Evolutionary conservation across 1,140 invertebrate genomes (phyloP).

Genomic region (Marisa cornuarietis): DNA sequence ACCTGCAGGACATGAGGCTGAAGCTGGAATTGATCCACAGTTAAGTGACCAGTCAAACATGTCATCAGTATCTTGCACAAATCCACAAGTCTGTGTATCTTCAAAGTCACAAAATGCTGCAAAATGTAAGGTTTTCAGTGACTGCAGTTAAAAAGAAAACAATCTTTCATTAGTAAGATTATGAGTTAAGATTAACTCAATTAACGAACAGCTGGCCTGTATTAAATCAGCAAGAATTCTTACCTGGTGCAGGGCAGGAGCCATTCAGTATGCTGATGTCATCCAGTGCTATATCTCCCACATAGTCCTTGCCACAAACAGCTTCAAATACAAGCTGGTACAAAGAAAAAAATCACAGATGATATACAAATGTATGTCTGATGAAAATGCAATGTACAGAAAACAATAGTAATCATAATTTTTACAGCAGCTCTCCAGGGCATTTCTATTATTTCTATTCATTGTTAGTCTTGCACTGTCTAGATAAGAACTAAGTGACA

Average conservation of each 20-base stretch:
- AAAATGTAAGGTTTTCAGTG: no score
- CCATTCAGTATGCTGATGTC: constrained; percentile 50
- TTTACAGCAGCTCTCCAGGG: no score
- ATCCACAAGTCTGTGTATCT: constrained; percentile 73
- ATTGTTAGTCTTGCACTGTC: no score
- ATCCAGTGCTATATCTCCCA: constrained; percentile 56
- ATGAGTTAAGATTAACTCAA: no score
- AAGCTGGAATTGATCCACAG: constrained; percentile 40
- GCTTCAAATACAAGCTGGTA: constrained; percentile 30
- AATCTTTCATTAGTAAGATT: no score
- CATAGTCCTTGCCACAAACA: constrained; percentile 22
- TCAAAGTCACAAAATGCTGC: constrained; percentile 75
- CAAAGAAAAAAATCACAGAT: background rate
- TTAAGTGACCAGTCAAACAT: constrained; percentile 57
- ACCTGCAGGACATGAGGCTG: constrained; percentile 38
- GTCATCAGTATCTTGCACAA: constrained; percentile 75
- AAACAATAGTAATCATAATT: no score
- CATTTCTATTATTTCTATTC: no score
- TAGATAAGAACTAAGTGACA: no score
- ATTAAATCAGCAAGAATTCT: constrained; percentile 9
- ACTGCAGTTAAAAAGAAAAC: no score
- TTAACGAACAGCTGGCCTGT: no score
- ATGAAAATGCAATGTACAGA: background rate
- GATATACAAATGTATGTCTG: background rate
- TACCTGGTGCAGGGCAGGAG: constrained; percentile 37